phyloP scores from a whole-genome alignment of 1,140 invertebrate genomes.

The Brachionus koreanus region DNA sequence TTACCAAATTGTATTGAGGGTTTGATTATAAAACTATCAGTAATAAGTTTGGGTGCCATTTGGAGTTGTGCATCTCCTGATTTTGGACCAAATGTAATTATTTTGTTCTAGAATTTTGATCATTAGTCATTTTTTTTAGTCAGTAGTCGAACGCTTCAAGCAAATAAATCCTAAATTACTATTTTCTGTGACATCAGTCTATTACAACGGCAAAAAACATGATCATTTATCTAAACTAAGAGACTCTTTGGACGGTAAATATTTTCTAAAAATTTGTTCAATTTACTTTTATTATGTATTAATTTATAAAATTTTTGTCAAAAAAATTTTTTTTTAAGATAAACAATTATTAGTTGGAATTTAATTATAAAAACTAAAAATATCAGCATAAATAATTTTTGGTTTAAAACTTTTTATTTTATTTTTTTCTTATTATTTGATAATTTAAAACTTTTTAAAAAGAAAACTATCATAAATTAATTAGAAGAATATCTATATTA shows the following conservation, averaged over 20 bases:
- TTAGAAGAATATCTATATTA: too few species aligned
- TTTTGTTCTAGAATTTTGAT: neutral
- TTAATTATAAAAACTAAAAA: constrained; percentile 46
- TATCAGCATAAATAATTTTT: too few species aligned
- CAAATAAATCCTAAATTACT: constrained; percentile 62
- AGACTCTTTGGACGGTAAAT: constrained; percentile 60
- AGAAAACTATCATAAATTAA: too few species aligned
- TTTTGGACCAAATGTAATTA: constrained; percentile 62
- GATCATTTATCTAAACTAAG: constrained; percentile 61
- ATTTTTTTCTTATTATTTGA: too few species aligned
- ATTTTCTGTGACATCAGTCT: constrained; percentile 61
- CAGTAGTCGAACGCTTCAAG: constrained; percentile 60
- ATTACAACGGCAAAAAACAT: constrained; percentile 64
- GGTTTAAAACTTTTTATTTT: too few species aligned
- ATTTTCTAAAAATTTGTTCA: too few species aligned
- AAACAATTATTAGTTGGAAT: too few species aligned
- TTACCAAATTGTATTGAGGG: constrained; percentile 60
- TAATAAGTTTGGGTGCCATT: constrained; percentile 62
- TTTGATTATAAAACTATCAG: constrained; percentile 62
- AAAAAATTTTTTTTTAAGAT: too few species aligned
- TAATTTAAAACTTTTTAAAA: too few species aligned
- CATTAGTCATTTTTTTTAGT: constrained; percentile 50
- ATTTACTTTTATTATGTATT: too few species aligned
- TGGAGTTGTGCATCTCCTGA: constrained; percentile 65
- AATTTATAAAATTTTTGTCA: too few species aligned